Evolutionary conservation across 2,888 invertebrate genomes (phyloP), one percentile per base, ranked within the genome.

Genomic region (Watsonalla cultraria): DNA sequence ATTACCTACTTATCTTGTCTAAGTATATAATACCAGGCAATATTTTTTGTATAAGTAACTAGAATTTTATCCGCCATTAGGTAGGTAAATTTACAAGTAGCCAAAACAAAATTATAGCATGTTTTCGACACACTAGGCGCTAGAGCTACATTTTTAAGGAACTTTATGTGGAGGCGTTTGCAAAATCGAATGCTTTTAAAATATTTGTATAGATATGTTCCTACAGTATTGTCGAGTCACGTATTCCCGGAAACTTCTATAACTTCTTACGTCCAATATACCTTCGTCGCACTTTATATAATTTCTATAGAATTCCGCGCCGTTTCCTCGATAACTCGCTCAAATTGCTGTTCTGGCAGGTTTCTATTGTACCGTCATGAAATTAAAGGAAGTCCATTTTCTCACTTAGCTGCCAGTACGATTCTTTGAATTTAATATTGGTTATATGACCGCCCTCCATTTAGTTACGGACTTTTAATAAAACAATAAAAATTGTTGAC

Each of bases 341-440:
- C 65, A 80, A 82, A 82, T 82, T 78, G 75, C 80, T 75, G 71
- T 74, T 73, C 67, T 65, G 68, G 58, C 70, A 60, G 60, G 60
- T 55, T 71, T 74, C 73, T 68, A 78, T 78, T 81, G 75, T 78
- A 73, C 68, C 64, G 62, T 67, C 70, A 68, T 71, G 69, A 74
- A 76, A 81, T 82, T 76, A 78, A 74, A 80, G 75, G 76, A 78
- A 82, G 74, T 79, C 75, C 71, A 79, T 83, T 81, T 80, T 73
- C 72, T 64, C 72, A 74, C 70, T 81, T 70, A 63, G 62, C 62
- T 57, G 63, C 66, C 63, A 62, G 54, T 54, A 59, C 60, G 62
- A 66, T 64, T 61, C 65, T 67, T 67, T 63, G 63, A 70, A 73
- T 64, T 69, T 73, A 66, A 76, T 74, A 69, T 78, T 74, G 76